These are phyloP conservation scores for Leguminivora glycinivorella DNA, from an alignment of 1,140 invertebrate genomes.

Conservation along the genomic window DNA sequence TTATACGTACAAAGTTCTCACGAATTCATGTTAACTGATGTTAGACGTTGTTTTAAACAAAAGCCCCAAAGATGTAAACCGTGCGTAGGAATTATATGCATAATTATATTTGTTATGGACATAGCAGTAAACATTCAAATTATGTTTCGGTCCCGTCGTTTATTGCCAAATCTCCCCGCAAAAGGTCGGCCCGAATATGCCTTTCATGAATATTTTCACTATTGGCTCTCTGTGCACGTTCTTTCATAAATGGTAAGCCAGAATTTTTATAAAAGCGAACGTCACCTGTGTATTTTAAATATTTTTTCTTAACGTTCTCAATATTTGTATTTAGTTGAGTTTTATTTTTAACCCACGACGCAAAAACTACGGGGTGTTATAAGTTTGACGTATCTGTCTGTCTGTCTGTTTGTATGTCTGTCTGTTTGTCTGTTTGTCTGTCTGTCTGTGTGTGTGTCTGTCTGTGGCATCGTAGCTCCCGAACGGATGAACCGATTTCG, in stretches of 20 bases:
- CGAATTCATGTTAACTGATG: neutral
- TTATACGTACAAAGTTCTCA: neutral
- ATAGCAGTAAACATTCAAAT: constrained; percentile 37
- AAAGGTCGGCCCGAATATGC: constrained; percentile 39
- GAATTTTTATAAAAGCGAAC: constrained; percentile 37
- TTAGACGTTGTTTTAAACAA: constrained; percentile 5
- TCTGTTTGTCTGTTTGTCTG: too few relatives aligned
- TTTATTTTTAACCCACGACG: too few relatives aligned
- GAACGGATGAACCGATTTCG: too few relatives aligned
- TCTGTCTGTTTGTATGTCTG: too few relatives aligned
- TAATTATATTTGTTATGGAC: neutral
- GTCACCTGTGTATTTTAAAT: neutral
- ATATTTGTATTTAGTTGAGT: neutral
- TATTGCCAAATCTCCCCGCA: constrained; percentile 46
- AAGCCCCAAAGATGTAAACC: neutral
- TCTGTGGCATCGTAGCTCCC: too few relatives aligned
- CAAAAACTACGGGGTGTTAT: too few relatives aligned
- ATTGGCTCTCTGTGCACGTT: constrained; percentile 42
- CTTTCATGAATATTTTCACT: constrained; percentile 42
- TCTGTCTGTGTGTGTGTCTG: too few relatives aligned
- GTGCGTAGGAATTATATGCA: constrained; percentile 19
- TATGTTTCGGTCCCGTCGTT: constrained; percentile 32
- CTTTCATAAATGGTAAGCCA: constrained; percentile 37
- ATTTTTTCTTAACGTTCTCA: neutral
- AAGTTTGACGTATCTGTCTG: too few relatives aligned